These are phyloP conservation scores for Coleophora flavipennella DNA, from an alignment of 2,888 invertebrate genomes.

Conservation along the genomic window DNA sequence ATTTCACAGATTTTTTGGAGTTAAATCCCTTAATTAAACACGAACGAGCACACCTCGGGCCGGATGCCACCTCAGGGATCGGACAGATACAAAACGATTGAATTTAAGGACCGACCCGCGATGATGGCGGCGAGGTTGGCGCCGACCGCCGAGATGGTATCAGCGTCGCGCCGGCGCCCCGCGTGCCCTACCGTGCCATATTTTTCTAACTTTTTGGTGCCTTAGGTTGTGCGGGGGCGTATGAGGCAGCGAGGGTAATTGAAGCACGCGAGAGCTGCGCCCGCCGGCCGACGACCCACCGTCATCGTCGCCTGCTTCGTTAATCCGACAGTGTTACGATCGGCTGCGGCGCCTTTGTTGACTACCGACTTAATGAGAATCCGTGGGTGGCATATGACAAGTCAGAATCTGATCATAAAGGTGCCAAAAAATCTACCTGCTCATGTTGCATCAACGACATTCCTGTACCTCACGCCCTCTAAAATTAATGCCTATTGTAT, in stretches of 20 bases:
- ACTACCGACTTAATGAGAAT: constrained; percentile 66
- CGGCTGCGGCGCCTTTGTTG: constrained; percentile 62
- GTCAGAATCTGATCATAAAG: constrained; percentile 68
- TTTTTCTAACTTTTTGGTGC: constrained; percentile 69
- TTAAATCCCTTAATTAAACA: constrained; percentile 54
- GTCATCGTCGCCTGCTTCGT: constrained; percentile 32
- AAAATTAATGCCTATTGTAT: constrained; percentile 67
- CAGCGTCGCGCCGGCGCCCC: constrained; percentile 23
- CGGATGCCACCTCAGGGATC: constrained; percentile 31
- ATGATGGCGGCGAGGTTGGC: constrained; percentile 23
- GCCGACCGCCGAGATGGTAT: constrained; percentile 55
- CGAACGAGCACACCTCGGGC: constrained; percentile 40
- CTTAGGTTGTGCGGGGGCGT: constrained; percentile 57
- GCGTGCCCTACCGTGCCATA: constrained; percentile 40
- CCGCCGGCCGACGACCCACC: constrained; percentile 60
- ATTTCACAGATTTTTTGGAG: constrained; percentile 53
- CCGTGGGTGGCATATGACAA: constrained; percentile 70
- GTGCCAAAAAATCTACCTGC: constrained; percentile 70
- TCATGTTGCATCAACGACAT: constrained; percentile 52
- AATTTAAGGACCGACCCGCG: constrained; percentile 33
- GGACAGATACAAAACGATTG: constrained; percentile 16
- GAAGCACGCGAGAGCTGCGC: constrained; percentile 60
- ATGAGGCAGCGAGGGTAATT: constrained; percentile 34
- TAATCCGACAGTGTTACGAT: constrained; percentile 66
- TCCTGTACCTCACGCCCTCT: constrained; percentile 56